phyloP scores from a whole-genome alignment of 2,888 invertebrate species.

The Germaria angustata region DNA sequence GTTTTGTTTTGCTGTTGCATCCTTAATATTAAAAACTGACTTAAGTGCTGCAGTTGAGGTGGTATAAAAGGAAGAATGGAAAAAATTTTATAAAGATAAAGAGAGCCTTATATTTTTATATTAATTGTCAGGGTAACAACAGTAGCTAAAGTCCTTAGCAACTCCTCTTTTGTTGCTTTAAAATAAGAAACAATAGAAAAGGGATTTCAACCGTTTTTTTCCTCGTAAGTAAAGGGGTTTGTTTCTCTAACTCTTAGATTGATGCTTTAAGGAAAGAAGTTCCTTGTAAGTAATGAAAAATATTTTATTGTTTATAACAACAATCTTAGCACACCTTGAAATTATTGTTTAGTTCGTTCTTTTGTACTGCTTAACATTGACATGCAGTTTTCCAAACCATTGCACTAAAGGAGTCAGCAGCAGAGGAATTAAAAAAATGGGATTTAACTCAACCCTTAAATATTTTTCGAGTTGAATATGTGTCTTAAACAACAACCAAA shows the following conservation, averaged over 20 bases:
- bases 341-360: slow-evolving; percentile 19
- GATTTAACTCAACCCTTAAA: slow-evolving; percentile 37
- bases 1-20: slow-evolving; percentile 7
- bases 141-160: slow-evolving; percentile 51
- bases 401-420: slow-evolving; percentile 49
- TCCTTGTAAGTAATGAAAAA: slow-evolving; percentile 50
- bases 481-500: slow-evolving; percentile 12
- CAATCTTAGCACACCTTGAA: slow-evolving; percentile 65
- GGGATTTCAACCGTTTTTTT: slow-evolving; percentile 4
- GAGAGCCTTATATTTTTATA: background rate
- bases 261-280: background rate
- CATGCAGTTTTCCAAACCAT: slow-evolving; percentile 58
- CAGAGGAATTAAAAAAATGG: slow-evolving; percentile 2
- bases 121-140: slow-evolving; percentile 39
- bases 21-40: slow-evolving; percentile 29
- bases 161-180: slow-evolving; percentile 26
- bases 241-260: background rate
- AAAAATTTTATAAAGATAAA: background rate
- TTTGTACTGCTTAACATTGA: slow-evolving; percentile 32
- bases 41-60: slow-evolving; percentile 56
- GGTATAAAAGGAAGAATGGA: background rate
- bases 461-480: background rate
- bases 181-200: background rate
- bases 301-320: slow-evolving; percentile 48
- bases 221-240: background rate